Percentiles rank a stretch among this genome's conserved stretches.
Conservation (phyloP, 2,888 invertebrate genomes). For the Pachydiplax longipennis region DNA sequence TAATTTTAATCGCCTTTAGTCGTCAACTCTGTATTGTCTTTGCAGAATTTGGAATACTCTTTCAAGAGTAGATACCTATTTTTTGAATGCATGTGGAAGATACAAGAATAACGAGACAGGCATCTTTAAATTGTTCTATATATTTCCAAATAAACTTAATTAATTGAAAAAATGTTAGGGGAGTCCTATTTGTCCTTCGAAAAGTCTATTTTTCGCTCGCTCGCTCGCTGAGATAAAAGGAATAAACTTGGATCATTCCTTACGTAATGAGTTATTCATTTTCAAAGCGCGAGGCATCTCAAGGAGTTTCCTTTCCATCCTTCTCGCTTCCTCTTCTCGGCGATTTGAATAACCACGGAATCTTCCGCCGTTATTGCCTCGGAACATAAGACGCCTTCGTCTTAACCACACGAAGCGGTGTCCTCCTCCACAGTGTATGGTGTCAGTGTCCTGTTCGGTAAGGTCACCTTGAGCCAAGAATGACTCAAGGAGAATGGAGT, state of each 20-base stretch:
- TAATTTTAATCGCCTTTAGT: too few species aligned
- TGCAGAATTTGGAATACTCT: too few species aligned
- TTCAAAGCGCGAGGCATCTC: neutral
- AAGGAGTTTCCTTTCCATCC: neutral
- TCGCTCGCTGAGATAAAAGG: neutral
- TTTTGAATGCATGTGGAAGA: too few species aligned
- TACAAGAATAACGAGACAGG: too few species aligned
- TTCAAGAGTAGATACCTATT: too few species aligned
- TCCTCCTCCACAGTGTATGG: conserved; percentile 22
- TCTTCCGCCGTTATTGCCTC: neutral
- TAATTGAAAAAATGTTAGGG: too few species aligned
- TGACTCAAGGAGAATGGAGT: conserved; percentile 7
- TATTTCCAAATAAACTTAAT: too few species aligned
- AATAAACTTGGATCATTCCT: neutral
- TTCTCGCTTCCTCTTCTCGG: neutral
- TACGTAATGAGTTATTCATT: neutral
- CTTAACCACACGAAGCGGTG: neutral
- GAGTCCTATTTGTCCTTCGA: neutral
- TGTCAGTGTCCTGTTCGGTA: conserved; percentile 36
- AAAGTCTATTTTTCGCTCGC: neutral
- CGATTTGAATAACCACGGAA: conserved; percentile 22
- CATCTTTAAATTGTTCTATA: too few species aligned
- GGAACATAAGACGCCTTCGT: conserved; percentile 6
- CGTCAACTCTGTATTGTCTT: too few species aligned
- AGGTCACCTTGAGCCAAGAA: conserved; percentile 40